Percentiles rank a stretch among this genome's conserved stretches.
Evolutionary conservation across 2,888 invertebrate genomes (phyloP).

Genomic region (Drosophila affinis): DNA sequence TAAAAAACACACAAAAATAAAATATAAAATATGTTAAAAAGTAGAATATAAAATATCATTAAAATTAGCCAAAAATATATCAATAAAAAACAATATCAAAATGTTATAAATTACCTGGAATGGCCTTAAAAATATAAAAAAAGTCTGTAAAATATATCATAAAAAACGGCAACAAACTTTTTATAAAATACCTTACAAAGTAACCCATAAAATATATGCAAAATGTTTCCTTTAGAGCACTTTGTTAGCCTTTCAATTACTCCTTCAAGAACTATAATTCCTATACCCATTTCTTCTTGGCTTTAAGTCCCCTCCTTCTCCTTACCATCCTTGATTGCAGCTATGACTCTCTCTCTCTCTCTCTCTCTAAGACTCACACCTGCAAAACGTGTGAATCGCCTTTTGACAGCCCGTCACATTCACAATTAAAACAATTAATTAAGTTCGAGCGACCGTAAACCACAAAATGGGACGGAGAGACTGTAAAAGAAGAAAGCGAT

Average conservation of each 20-base stretch:
- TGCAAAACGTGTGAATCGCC: constrained; percentile 42
- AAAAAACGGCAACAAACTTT: neutral
- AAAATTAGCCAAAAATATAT: no score
- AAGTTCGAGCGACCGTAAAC: constrained; percentile 37
- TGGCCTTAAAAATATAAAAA: no score
- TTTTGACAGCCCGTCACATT: constrained; percentile 33
- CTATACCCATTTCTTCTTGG: neutral
- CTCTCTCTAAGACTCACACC: neutral
- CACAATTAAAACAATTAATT: constrained; percentile 70
- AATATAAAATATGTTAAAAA: no score
- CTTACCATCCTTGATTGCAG: neutral
- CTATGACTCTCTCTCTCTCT: constrained; percentile 16
- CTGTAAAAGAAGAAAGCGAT: constrained; percentile 31
- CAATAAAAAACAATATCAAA: no score
- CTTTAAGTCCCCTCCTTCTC: no score
- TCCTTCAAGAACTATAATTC: neutral
- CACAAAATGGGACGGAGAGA: constrained; percentile 15
- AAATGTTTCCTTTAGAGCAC: neutral
- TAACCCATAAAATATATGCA: neutral
- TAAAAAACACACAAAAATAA: no score
- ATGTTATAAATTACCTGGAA: no score
- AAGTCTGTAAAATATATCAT: no score
- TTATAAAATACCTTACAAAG: neutral
- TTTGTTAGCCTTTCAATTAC: neutral
- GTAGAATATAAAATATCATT: no score